These are phyloP conservation scores for Triplophysa siluroides DNA, from an alignment of 2,113 vertebrate species.

Conservation along the genomic window DNA sequence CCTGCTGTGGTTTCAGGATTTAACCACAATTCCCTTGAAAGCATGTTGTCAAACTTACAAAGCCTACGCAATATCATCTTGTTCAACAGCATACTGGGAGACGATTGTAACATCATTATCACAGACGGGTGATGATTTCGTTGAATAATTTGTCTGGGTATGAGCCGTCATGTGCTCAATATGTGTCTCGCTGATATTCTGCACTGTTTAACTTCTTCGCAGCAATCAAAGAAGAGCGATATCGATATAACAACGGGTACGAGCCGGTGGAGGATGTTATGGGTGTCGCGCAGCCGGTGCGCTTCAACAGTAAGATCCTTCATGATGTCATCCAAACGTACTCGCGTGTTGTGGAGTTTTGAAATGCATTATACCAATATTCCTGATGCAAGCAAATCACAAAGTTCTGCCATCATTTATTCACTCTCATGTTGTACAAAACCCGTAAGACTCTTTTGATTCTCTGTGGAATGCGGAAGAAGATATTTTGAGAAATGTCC, in stretches of 20 bases:
- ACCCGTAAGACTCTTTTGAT: too few species aligned
- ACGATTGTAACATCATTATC: neutral
- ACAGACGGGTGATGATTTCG: neutral
- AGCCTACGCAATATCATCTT: neutral
- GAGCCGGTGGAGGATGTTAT: constrained; percentile 77
- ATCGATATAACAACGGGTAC: constrained; percentile 81
- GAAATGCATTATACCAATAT: too few species aligned
- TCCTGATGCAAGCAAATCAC: too few species aligned
- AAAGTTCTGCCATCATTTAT: too few species aligned
- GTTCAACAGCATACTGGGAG: neutral
- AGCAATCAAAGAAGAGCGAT: constrained; percentile 84
- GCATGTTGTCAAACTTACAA: neutral
- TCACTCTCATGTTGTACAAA: too few species aligned
- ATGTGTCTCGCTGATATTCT: neutral
- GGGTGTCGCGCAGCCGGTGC: constrained; percentile 89
- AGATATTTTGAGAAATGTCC: too few species aligned
- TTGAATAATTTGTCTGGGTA: neutral
- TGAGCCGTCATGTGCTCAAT: neutral
- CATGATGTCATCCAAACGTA: neutral
- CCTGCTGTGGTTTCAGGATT: neutral
- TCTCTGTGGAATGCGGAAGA: too few species aligned
- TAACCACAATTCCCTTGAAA: neutral
- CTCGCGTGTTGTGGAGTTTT: neutral
- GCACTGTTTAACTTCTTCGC: neutral
- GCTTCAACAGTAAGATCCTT: constrained; percentile 89